Conservation (phyloP, 2,113 vertebrate species). For the Leucosticte australis region DNA sequence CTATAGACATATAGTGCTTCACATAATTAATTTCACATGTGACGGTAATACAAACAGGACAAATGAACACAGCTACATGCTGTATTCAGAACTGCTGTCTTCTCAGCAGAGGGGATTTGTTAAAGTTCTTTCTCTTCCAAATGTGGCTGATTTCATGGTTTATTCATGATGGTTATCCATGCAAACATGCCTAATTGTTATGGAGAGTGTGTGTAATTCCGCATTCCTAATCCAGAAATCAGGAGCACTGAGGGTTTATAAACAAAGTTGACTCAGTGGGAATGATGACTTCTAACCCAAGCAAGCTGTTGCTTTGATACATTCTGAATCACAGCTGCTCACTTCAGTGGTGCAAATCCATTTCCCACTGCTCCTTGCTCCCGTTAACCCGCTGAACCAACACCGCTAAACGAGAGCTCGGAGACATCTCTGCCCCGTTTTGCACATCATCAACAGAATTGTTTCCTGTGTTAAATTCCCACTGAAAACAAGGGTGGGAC, state of each 20-base stretch:
- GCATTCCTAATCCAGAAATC: background rate
- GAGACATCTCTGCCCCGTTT: background rate
- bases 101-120: background rate
- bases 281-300: background rate
- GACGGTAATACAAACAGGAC: background rate
- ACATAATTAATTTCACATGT: background rate
- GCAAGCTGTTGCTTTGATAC: background rate
- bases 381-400: background rate
- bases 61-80: background rate
- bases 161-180: background rate
- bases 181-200: background rate
- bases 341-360: background rate
- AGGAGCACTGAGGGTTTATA: background rate
- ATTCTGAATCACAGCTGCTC: background rate
- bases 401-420: fast-evolving
- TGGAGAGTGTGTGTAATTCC: background rate
- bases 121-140: slow-evolving; percentile 5
- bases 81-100: background rate
- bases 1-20: background rate
- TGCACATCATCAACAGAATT: background rate
- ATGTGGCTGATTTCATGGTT: slow-evolving; percentile 30
- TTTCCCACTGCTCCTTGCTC: slow-evolving; percentile 7
- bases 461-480: background rate
- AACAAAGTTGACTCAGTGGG: background rate
- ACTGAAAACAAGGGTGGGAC: background rate